These are phyloP conservation scores for Ardeotis arabs DNA, from an alignment of 2,113 vertebrate genomes.

Conservation along the genomic window DNA sequence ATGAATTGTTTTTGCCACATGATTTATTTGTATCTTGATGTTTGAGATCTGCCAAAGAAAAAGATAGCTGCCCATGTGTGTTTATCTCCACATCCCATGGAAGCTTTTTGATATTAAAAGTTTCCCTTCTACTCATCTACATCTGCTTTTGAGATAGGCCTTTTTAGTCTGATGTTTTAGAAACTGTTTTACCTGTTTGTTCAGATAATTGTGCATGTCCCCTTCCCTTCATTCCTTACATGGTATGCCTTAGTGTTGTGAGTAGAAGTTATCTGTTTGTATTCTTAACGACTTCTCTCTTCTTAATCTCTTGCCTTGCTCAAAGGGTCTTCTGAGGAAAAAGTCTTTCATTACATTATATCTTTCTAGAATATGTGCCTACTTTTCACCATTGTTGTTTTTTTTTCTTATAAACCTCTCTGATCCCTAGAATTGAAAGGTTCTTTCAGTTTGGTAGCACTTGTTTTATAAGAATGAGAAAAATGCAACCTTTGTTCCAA, in stretches of 20 bases:
- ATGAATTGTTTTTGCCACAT: neutral
- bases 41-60: neutral
- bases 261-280: neutral
- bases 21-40: neutral
- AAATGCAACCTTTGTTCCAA: neutral
- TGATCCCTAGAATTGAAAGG: neutral
- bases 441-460: neutral
- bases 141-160: neutral
- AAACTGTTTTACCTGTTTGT: neutral
- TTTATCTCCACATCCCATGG: neutral
- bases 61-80: neutral
- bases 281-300: neutral
- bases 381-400: neutral
- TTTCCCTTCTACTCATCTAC: neutral
- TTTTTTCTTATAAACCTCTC: neutral
- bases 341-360: neutral
- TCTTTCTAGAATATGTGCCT: neutral
- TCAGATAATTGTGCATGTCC: neutral
- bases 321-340: neutral
- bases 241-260: neutral
- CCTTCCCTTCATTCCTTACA: neutral
- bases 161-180: neutral
- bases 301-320: neutral
- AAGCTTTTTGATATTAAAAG: neutral
- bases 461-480: neutral